Evolutionary conservation across 2,888 invertebrate genomes (phyloP), one percentile per base, ranked within the genome.

Genomic region (Andrena flavipes): DNA sequence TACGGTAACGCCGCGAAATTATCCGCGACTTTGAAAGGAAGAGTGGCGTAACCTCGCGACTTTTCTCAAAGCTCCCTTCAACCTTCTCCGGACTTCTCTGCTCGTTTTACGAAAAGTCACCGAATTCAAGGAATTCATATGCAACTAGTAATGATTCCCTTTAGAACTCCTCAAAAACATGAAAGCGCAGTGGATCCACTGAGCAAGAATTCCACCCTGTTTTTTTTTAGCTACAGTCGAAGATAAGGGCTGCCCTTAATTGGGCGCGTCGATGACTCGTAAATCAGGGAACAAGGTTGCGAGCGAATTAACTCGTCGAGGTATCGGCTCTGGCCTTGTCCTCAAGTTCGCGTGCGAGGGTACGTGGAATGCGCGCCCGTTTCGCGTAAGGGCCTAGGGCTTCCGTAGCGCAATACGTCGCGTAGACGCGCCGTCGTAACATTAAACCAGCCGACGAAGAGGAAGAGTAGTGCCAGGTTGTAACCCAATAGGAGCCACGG

Each of bases 401-500:
- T 90, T 91, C 86, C 84, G 73, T 78, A 79, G 69, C 78, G 84
- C 82, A 81, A 86, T 80, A 84, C 75, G 84, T 88, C 85, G 78
- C 76, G 84, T 86, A 89, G 23, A 87, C 84, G 75, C 23, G 56
- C 1, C 85, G 84, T 83, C 80, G 90, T 92, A 91, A 91, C 87
- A 86, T 86, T 90, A 91, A 89, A 91, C 91, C 87, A 70, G 62
- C 67, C 71, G 84, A 84, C 80, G 83, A 73, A 75, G 82, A 87
- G 76, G 86, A 84, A 73, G 84, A 84, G 81, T 30, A 73, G 68
- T 75, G 80, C 84, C 82, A 83, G 82, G 82, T 87, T 92, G 93
- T 92, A 93, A 93, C 88, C 89, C 89, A 92, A 93, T 92, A 92
- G 91, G 87, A 79, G 88, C 84, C 62, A 63, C 56, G 87, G 89